Evolutionary conservation across 2,113 vertebrate genomes (phyloP).

Genomic region (Pygoscelis adeliae): DNA sequence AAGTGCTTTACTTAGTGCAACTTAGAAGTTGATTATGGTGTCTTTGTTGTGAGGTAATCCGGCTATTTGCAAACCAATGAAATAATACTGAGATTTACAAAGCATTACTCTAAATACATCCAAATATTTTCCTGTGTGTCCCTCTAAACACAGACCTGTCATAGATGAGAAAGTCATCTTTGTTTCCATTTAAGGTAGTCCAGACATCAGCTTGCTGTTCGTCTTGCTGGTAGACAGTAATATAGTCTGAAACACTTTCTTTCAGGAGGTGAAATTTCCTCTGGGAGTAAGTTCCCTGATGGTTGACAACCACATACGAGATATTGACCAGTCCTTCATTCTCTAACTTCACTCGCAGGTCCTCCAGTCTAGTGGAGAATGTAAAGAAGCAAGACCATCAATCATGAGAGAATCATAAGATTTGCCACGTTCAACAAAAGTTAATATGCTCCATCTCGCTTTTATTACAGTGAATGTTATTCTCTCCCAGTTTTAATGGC

Average conservation of each 20-base stretch:
- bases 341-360: conserved; percentile 86
- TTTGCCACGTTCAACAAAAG: background rate
- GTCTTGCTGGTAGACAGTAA: conserved; percentile 87
- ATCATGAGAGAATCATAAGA: background rate
- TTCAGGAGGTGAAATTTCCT: conserved; percentile 75
- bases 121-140: background rate
- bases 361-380: conserved; percentile 78
- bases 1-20: background rate
- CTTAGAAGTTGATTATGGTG: background rate
- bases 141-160: conserved; percentile 82
- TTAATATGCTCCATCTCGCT: background rate
- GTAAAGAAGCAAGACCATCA: background rate
- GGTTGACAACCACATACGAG: conserved; percentile 87
- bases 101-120: background rate
- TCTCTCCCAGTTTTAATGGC: background rate
- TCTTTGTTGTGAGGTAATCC: background rate
- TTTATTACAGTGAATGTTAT: background rate
- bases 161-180: conserved; percentile 93
- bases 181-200: conserved; percentile 82
- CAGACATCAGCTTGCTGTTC: conserved; percentile 84
- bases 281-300: conserved; percentile 78
- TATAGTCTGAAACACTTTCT: conserved; percentile 76
- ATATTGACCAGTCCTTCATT: conserved; percentile 82
- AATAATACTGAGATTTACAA: background rate
- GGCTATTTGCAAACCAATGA: background rate